phyloP scores from a whole-genome alignment of 2,797 vertebrate species.

The Potorous gilbertii region DNA sequence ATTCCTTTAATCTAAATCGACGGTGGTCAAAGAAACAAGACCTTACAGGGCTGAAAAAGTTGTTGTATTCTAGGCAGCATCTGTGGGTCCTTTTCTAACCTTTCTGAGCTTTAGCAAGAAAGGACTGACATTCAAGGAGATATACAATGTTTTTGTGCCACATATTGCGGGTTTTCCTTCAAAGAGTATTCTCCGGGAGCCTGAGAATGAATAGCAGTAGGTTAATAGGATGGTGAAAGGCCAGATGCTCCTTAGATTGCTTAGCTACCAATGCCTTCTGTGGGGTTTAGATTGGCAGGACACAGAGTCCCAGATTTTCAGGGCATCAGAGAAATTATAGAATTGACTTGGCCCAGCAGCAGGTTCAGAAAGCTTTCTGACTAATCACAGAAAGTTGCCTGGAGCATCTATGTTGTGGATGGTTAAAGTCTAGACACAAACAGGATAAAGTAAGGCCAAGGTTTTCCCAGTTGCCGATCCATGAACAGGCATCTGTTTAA shows the following conservation, averaged over 20 bases:
- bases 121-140: background rate
- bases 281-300: conserved; percentile 12
- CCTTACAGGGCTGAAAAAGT: conserved; percentile 3
- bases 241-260: conserved; percentile 1
- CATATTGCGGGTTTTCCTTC: background rate
- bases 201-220: conserved; percentile 45
- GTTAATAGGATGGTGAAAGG: conserved; percentile 20
- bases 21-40: background rate
- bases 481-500: conserved; percentile 6
- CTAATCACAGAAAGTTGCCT: background rate
- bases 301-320: conserved; percentile 12
- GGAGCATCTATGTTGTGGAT: background rate
- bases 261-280: conserved; percentile 27
- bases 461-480: background rate
- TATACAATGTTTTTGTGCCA: background rate
- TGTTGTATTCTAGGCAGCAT: background rate
- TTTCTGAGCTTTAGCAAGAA: conserved; percentile 4
- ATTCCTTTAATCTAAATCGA: background rate
- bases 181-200: background rate
- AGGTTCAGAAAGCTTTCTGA: conserved; percentile 38
- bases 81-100: background rate
- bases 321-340: conserved; percentile 21
- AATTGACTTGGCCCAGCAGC: conserved; percentile 5
- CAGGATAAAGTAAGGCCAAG: background rate
- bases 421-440: conserved; percentile 5